phyloP scores from a whole-genome alignment of 2,888 invertebrate genomes.

The Latheticus oryzae region DNA sequence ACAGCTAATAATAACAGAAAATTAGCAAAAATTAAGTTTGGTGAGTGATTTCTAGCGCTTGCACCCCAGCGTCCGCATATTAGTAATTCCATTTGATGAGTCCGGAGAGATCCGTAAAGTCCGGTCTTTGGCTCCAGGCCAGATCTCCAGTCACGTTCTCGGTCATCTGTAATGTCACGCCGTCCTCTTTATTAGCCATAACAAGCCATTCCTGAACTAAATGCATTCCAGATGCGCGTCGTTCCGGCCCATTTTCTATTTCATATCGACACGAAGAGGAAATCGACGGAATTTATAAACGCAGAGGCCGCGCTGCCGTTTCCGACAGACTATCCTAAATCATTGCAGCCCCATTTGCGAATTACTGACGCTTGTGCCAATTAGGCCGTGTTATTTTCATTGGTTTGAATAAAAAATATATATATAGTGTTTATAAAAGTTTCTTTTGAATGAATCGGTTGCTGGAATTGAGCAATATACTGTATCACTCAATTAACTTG shows the following conservation, averaged over 20 bases:
- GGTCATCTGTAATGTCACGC: slow-evolving; percentile 58
- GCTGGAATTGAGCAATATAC: too few relatives aligned
- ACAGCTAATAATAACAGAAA: too few relatives aligned
- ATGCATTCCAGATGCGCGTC: slow-evolving; percentile 57
- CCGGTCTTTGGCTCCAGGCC: slow-evolving; percentile 52
- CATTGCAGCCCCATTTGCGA: slow-evolving; percentile 39
- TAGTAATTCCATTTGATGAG: slow-evolving; percentile 48
- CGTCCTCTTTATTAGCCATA: slow-evolving; percentile 61
- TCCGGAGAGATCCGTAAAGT: slow-evolving; percentile 48
- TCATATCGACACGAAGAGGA: slow-evolving; percentile 49
- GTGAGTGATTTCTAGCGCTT: too few relatives aligned
- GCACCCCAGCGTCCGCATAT: too few relatives aligned
- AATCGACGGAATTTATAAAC: slow-evolving; percentile 51
- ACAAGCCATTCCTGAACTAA: slow-evolving; percentile 57
- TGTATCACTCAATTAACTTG: slow-evolving; percentile 29
- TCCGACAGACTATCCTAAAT: slow-evolving; percentile 40
- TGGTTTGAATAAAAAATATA: too few relatives aligned
- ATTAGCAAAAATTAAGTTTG: too few relatives aligned
- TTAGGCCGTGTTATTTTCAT: slow-evolving; percentile 27
- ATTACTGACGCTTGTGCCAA: slow-evolving; percentile 36
- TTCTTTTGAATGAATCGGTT: too few relatives aligned
- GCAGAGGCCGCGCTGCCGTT: slow-evolving; percentile 44
- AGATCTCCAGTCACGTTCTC: slow-evolving; percentile 55
- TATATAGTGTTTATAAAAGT: too few relatives aligned
- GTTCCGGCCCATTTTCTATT: slow-evolving; percentile 49